Conservation (phyloP, 23 tunicate genomes). For the Ascidia mentula region DNA sequence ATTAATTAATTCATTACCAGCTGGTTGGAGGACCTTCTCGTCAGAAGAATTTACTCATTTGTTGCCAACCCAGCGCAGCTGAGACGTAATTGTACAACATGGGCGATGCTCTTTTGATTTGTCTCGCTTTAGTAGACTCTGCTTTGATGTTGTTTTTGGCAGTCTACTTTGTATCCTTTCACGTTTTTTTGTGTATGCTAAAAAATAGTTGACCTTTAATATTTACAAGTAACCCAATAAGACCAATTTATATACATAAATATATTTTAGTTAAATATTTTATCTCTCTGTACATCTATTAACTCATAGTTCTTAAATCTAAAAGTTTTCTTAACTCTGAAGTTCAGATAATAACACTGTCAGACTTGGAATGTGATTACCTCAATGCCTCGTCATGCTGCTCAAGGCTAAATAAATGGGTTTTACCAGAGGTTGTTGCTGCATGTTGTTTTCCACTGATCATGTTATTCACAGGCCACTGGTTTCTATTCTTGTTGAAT, state of each 20-base stretch:
- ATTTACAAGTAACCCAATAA: too few relatives aligned
- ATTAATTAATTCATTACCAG: too few relatives aligned
- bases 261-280: too few relatives aligned
- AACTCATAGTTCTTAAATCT: background rate
- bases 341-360: slow-evolving; percentile 73
- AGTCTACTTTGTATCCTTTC: slow-evolving; percentile 68
- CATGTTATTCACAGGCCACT: slow-evolving; percentile 51
- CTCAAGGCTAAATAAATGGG: slow-evolving; percentile 62
- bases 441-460: slow-evolving; percentile 13
- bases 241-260: too few relatives aligned
- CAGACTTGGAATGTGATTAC: slow-evolving; percentile 98
- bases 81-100: too few relatives aligned
- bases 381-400: slow-evolving; percentile 94
- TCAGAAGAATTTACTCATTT: too few relatives aligned
- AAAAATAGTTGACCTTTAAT: too few relatives aligned
- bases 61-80: too few relatives aligned
- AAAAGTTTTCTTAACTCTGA: background rate
- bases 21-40: too few relatives aligned
- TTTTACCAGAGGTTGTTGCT: slow-evolving; percentile 69
- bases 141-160: slow-evolving; percentile 32
- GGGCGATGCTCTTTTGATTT: slow-evolving; percentile 15
- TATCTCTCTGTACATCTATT: background rate
- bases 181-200: too few relatives aligned
- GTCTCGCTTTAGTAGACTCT: slow-evolving; percentile 26
- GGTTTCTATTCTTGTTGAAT: slow-evolving; percentile 65